Percentiles rank a stretch among this genome's conserved stretches.
Evolutionary conservation across 2,113 vertebrate genomes (phyloP).

Genomic region (Ceratotherium simum): DNA sequence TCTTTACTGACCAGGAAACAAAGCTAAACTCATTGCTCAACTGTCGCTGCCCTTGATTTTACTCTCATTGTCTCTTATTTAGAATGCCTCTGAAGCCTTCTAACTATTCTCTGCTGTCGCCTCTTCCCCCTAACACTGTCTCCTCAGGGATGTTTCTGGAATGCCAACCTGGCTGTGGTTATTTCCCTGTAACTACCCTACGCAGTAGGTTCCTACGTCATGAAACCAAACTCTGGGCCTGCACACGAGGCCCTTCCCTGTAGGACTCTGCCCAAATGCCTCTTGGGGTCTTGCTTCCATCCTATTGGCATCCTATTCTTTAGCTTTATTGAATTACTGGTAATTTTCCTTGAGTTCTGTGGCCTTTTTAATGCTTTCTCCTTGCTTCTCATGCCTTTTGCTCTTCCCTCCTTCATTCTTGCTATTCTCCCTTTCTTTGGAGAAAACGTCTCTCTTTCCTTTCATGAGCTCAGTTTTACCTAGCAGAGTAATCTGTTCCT

Average conservation of each 20-base stretch:
- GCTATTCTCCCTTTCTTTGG: neutral
- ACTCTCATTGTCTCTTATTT: neutral
- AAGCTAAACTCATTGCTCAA: neutral
- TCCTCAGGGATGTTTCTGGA: neutral
- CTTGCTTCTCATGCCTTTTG: neutral
- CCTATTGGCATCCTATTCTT: neutral
- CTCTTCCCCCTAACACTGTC: neutral
- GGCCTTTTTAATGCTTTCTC: neutral
- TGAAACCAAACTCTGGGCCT: neutral
- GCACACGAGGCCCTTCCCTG: neutral
- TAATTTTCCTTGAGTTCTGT: neutral
- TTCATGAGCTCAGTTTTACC: neutral
- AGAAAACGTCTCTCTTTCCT: neutral
- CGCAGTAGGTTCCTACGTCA: neutral
- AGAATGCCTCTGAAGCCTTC: neutral
- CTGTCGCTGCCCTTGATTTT: neutral
- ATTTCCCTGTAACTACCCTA: neutral
- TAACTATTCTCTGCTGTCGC: neutral
- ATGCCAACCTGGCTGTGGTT: neutral
- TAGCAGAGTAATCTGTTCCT: neutral
- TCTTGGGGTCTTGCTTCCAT: neutral
- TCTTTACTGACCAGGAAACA: slow-evolving; percentile 6
- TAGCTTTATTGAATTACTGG: neutral
- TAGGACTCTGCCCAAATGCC: neutral
- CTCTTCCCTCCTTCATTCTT: neutral